These are phyloP conservation scores for Aphodius sticticus DNA, from an alignment of 2,888 invertebrate genomes.

Conservation along the genomic window DNA sequence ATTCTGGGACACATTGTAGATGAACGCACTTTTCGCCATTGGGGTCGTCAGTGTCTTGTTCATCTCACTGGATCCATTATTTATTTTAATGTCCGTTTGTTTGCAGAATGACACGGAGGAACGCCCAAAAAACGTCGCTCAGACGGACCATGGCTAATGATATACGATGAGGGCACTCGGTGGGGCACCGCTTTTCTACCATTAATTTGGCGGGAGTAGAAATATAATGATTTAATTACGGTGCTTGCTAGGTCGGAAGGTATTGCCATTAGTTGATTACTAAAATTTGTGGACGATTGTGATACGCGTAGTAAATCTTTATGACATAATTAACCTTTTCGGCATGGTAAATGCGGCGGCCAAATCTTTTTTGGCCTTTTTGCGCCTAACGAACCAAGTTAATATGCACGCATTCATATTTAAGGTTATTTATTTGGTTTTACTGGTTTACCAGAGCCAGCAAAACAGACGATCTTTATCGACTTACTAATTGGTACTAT, in stretches of 20 bases:
- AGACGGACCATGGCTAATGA: constrained; percentile 17
- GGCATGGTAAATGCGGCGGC: background rate
- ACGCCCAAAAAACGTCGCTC: constrained; percentile 18
- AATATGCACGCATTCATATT: background rate
- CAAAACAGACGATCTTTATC: background rate
- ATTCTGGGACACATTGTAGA: background rate
- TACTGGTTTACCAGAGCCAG: background rate
- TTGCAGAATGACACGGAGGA: constrained; percentile 18
- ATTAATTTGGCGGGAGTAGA: constrained; percentile 16
- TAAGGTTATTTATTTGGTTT: background rate
- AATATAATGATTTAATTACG: constrained; percentile 20
- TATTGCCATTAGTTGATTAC: constrained; percentile 4
- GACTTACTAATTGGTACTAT: background rate
- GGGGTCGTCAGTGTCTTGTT: constrained; percentile 20
- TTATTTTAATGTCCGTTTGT: constrained; percentile 26
- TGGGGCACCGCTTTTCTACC: constrained; percentile 6
- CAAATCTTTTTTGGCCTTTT: background rate
- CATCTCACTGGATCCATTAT: constrained; percentile 20
- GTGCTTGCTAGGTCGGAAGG: background rate
- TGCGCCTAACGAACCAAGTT: background rate
- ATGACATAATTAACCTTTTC: constrained; percentile 4
- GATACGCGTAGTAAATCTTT: background rate
- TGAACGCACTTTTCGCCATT: background rate
- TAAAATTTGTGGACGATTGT: constrained; percentile 4
- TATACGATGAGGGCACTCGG: constrained; percentile 7